Evolutionary conservation across 2,797 vertebrate genomes (phyloP).

Genomic region (Chrysocyon brachyurus): DNA sequence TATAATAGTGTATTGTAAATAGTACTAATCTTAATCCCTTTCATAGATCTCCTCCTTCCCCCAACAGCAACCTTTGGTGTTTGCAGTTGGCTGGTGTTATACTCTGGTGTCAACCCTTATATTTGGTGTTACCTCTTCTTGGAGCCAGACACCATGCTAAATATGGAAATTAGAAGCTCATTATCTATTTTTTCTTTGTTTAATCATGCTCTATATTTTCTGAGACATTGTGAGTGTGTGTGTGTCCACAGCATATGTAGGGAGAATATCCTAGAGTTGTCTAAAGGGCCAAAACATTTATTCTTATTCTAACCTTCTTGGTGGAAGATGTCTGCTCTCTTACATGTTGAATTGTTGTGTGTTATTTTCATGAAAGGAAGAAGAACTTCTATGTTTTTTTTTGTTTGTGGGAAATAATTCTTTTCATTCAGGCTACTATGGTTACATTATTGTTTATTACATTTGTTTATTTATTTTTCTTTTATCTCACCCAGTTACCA

Average conservation of each 20-base stretch:
- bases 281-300: not conserved
- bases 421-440: not conserved
- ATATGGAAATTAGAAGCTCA: not conserved
- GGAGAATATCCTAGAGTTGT: not conserved
- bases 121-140: not conserved
- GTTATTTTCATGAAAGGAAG: constrained; percentile 26
- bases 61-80: not conserved
- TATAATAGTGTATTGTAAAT: not conserved
- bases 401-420: not conserved
- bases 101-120: not conserved
- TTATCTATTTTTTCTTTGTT: not conserved
- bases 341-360: not conserved
- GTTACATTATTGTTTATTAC: not conserved
- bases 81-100: not conserved
- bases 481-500: too few species aligned
- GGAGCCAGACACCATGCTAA: not conserved
- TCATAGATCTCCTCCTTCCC: not conserved
- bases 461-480: too few species aligned
- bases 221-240: not conserved
- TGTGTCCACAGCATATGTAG: not conserved
- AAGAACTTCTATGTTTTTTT: not conserved
- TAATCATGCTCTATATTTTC: not conserved
- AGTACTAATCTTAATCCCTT: not conserved
- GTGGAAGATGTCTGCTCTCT: not conserved
- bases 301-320: not conserved